Evolutionary conservation across 1,140 invertebrate genomes (phyloP), one percentile per base, ranked within the genome.

Genomic region (Zaprionus taronus): DNA sequence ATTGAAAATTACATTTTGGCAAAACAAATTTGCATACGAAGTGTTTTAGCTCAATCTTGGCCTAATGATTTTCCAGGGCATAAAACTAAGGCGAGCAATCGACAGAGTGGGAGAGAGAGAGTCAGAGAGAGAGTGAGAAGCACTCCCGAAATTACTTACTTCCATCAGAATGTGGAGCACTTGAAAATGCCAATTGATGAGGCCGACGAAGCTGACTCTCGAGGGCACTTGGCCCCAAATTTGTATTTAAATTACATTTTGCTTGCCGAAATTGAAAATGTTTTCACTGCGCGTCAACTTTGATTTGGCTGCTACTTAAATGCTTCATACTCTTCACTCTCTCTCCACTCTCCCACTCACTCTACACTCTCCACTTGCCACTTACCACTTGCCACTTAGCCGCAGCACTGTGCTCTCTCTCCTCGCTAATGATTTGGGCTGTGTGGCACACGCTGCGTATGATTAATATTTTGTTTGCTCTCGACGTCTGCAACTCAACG

Each of bases 1-100:
- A 77, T 77, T 77, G 74, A 77, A 69, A 73, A 78, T 80, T 70
- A 77, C 75, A 78, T 78, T 80, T 78, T 65, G 73, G 74, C 78
- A 67, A 69, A 80, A 73, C 65, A 69, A 80, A 80, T 80, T 80
- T 80, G 78, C 78, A 80, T 80, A 69, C 75, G 74, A 74, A 80
- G 76, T 78, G 78, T 47, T 78, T 73, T 51, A 20, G 61, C 53
- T 73, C 74, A 72, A 77, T 77, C 69, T 73, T 77, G 63, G 70
- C 49, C 75, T 80, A 80, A 77, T 80, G 78, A 80, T 78, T 80
- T 78, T 77, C 75, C 66, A 63, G 53, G 66, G 62, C 72, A 75
- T 66, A 56, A 51, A 79, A 60, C 71, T 70, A 49, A 64, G 56
- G 28, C 68, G 55, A 28, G 47, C 14, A 57, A 49, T 28, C 15